phyloP scores from a whole-genome alignment of 2,888 invertebrate species.

The Lepidocyrtoides sp. region DNA sequence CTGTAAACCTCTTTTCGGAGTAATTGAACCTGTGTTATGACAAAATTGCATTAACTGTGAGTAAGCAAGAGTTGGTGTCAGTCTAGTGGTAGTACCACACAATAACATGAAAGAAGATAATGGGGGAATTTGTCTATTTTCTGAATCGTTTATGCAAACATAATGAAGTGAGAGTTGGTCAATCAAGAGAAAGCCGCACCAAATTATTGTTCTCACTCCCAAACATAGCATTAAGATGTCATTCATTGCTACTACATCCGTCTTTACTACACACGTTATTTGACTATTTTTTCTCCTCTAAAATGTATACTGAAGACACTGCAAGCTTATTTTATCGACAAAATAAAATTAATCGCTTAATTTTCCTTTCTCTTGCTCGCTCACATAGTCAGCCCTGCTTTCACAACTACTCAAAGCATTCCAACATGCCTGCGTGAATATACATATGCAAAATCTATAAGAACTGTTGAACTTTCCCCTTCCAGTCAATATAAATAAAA shows the following conservation, averaged over 20 bases:
- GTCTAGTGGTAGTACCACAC: background rate
- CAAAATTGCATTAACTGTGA: too few relatives aligned
- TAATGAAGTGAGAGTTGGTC: background rate
- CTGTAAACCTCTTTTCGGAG: too few relatives aligned
- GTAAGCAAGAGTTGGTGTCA: background rate
- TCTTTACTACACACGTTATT: too few relatives aligned
- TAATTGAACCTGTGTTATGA: too few relatives aligned
- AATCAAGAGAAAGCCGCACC: background rate
- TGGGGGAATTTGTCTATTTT: background rate
- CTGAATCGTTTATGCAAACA: background rate
- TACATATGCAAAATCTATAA: background rate
- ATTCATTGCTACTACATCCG: too few relatives aligned
- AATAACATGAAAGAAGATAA: too few relatives aligned
- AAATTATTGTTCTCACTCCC: background rate
- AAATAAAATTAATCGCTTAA: background rate
- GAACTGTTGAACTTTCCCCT: too few relatives aligned
- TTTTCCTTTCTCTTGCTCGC: background rate
- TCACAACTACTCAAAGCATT: background rate
- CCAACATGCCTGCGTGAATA: background rate
- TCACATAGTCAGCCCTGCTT: too few relatives aligned
- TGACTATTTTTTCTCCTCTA: too few relatives aligned
- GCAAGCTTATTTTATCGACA: background rate
- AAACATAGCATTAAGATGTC: too few relatives aligned
- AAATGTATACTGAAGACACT: too few relatives aligned
- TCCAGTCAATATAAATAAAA: too few relatives aligned